Percentiles rank a stretch among this genome's conserved stretches.
Evolutionary conservation across 2,113 vertebrate genomes (phyloP).

Genomic region (Neopipo cinnamomea): DNA sequence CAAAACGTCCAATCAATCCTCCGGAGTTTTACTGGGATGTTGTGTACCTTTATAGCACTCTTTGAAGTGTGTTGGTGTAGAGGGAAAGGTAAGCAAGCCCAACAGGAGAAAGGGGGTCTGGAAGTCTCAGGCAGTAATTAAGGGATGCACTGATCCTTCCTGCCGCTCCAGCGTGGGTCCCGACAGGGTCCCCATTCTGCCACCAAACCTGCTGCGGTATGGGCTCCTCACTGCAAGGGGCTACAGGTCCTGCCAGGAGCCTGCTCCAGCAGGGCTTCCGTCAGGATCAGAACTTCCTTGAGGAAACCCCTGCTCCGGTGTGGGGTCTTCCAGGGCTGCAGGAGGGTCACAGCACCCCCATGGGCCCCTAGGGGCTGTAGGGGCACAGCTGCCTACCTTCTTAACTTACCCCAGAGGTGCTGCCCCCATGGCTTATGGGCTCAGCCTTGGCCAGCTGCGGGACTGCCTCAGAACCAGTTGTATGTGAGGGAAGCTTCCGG

Average conservation of each 20-base stretch:
- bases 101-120: neutral
- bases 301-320: fast-evolving
- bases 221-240: neutral
- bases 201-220: neutral
- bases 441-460: neutral
- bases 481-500: neutral
- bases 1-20: fast-evolving
- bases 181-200: neutral
- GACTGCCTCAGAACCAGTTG: fast-evolving
- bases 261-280: neutral
- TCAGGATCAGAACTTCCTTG: neutral
- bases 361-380: neutral
- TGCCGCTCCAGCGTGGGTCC: neutral
- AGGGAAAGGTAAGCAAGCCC: neutral
- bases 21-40: neutral
- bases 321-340: neutral
- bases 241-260: neutral
- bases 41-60: neutral
- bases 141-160: neutral
- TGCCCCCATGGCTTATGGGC: too few relatives aligned
- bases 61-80: neutral
- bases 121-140: neutral
- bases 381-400: neutral
- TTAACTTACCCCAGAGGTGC: neutral
- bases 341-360: neutral